Evolutionary conservation across 2,888 invertebrate genomes (phyloP), one percentile per base, ranked within the genome.

Genomic region (Neoaliturus tenellus): DNA sequence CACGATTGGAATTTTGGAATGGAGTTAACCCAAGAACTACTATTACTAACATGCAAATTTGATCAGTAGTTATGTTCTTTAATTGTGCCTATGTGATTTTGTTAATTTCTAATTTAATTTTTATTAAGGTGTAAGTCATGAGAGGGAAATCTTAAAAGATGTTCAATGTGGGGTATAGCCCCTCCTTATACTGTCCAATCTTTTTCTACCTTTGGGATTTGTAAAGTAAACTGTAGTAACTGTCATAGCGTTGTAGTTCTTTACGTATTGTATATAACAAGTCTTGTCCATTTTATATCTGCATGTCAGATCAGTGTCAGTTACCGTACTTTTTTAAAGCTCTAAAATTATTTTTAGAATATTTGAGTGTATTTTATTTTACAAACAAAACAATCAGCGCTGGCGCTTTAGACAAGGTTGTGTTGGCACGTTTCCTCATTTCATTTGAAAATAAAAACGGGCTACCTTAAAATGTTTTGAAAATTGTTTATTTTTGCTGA

Each of bases 231-330:
- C 55, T 55, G n/a, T 55, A 35, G 25, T 78, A 78, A 55, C 55
- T 78, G 78, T 78, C 3, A 12, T 78, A 78, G 78, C 51, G 17
- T 28, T 55, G 78, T 78, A 78, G 55, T n/a, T 55, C 55, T 51
- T n/a, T 55, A 28, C 4, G 28, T 78, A 33, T 78, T 78, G 78
- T 78, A 78, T 33, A 78, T 78, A 78, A 48, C 41, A 48, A 78
- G 78, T 78, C 78, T 78, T 35, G 78, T 78, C 78, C 48, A 23
- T 78, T 78, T 78, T 78, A 55, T 55, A 44, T 78, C 78, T 78
- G 55, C 55, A 33, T 55, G 78, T 75, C 73, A 75, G 73, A 75
- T 75, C 44, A 75, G 73, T 78, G 78, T 78, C 78, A 78, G 78
- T 78, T 78, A 78, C 78, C 78, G 31, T 48, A 75, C 33, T 28